Evolutionary conservation across 2,888 invertebrate species (phyloP), one percentile per base, ranked within the genome.

Genomic region (Morpho helenor): DNA sequence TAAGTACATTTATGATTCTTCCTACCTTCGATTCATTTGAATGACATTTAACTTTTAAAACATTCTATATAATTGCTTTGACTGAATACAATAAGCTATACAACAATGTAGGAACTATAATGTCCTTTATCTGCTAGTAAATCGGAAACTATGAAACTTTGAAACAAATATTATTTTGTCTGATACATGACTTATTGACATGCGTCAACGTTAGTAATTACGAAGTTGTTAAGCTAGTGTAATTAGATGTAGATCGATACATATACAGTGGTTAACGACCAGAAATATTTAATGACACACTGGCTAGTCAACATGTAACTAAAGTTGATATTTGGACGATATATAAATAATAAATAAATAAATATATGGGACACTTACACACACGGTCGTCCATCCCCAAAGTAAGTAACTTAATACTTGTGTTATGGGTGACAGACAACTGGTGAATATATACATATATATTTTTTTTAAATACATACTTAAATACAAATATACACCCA

Each of bases 171-270:
- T 55, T 59, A 52, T 22, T 53, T 53, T 40, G 46, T 62, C 52
- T 59, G 55, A 16, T 49, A 44, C 45, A 62, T 62, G 57, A 63
- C 57, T 59, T 57, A 57, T 59, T 57, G 57, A 61, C 56, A 57
- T 61, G 55, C 60, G 65, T 65, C 61, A 61, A 62, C 59, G 57
- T 57, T 49, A 52, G 60, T 62, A 65, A 65, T 67, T 66, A 63
- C 58, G 52, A 58, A 61, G 64, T 63, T 62, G 63, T 62, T 57
- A 58, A 44, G 62, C 56, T 7, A 53, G 57, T 60, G 61, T 65
- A 59, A 66, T 65, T 61, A 64, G 60, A 60, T 31, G 16, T 39
- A 55, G 58, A 64, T 62, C 60, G 63, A 61, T 62, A 60, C 52
- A 47, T 52, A 44, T 56, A 52, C 52, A 16, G 48, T 44, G 52